Conservation (phyloP, 2,888 invertebrate genomes). For the Athripsodes cinereus region DNA sequence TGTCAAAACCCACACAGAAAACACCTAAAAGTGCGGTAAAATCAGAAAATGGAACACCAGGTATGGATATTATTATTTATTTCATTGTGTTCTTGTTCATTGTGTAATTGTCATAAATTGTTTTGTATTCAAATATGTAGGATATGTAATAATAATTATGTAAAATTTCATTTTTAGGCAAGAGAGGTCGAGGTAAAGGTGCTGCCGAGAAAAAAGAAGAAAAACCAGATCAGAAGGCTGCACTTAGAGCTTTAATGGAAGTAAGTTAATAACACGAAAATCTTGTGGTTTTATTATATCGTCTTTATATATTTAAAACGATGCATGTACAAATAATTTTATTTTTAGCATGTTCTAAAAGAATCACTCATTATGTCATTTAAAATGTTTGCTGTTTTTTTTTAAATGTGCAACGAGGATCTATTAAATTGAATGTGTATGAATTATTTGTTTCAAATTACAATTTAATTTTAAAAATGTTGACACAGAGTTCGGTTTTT, state of each 20-base stretch:
- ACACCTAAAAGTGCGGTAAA: conserved; percentile 14
- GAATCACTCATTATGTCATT: too few species aligned
- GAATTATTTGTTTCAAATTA: too few species aligned
- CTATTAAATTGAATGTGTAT: too few species aligned
- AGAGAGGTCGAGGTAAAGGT: conserved; percentile 8
- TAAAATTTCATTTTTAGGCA: background rate
- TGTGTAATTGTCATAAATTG: background rate
- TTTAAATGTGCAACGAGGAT: too few species aligned
- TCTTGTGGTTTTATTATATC: too few species aligned
- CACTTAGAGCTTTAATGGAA: conserved; percentile 42
- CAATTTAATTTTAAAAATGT: too few species aligned
- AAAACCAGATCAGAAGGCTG: conserved; percentile 35
- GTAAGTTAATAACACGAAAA: conserved; percentile 31
- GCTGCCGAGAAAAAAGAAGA: conserved; percentile 3
- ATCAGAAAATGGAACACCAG: conserved; percentile 19
- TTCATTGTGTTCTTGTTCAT: background rate
- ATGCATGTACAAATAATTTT: too few species aligned
- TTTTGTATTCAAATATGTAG: background rate
- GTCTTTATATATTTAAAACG: too few species aligned
- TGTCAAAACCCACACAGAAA: conserved; percentile 9
- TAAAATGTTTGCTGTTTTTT: too few species aligned
- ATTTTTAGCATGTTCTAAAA: too few species aligned
- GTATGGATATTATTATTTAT: conserved; percentile 7
- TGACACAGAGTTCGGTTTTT: too few species aligned
- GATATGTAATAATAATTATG: background rate